Evolutionary conservation across 2,888 invertebrate genomes (phyloP).

Genomic region (Clanis bilineata): DNA sequence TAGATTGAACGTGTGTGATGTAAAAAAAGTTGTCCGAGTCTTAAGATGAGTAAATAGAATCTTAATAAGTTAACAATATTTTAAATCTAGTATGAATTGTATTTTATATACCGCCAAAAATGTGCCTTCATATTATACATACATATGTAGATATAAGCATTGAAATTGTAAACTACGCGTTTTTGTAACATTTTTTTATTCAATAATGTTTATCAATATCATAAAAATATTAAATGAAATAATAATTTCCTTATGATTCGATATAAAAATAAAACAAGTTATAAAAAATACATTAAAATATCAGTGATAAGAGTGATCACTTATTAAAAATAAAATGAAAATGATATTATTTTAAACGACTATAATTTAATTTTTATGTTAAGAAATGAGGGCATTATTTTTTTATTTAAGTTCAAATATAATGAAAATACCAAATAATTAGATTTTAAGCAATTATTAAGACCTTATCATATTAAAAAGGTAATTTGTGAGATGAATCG

Average conservation of each 20-base stretch:
- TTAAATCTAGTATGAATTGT: neutral
- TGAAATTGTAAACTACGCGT: neutral
- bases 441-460: slow-evolving; percentile 24
- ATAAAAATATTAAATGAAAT: too few species aligned
- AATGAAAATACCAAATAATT: slow-evolving; percentile 32
- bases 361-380: too few species aligned
- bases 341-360: too few species aligned
- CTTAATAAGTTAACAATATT: neutral
- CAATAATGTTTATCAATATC: neutral
- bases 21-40: neutral
- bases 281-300: too few species aligned
- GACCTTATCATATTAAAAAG: neutral
- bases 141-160: too few species aligned
- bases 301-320: too few species aligned
- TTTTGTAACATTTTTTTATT: neutral
- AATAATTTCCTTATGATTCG: too few species aligned
- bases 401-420: neutral
- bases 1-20: neutral
- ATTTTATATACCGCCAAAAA: slow-evolving; percentile 8
- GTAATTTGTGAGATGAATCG: neutral
- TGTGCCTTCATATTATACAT: slow-evolving; percentile 3
- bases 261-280: too few species aligned
- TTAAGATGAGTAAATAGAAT: neutral
- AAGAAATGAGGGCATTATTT: neutral
- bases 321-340: too few species aligned